Evolutionary conservation across 1,140 invertebrate genomes (phyloP).

Genomic region (Himalopsyche phryganea): DNA sequence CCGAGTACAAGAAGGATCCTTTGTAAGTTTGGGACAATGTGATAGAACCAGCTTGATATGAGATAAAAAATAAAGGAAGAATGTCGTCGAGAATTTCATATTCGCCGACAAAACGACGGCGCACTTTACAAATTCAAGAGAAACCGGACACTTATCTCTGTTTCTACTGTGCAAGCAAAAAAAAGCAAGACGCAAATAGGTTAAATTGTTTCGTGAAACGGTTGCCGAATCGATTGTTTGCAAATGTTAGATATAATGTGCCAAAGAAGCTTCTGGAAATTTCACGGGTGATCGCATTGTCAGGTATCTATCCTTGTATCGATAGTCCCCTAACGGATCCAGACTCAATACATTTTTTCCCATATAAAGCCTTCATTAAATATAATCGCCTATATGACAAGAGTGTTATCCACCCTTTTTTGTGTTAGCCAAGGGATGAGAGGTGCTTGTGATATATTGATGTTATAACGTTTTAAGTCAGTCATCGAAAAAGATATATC

Average conservation of each 20-base stretch:
- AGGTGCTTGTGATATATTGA: neutral
- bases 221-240: neutral
- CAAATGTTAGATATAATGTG: no score
- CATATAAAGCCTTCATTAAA: conserved; percentile 21
- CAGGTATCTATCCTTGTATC: conserved; percentile 14
- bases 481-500: neutral
- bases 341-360: conserved; percentile 5
- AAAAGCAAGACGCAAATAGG: neutral
- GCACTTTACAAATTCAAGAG: neutral
- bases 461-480: conserved; percentile 7
- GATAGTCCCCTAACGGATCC: neutral
- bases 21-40: conserved; percentile 26
- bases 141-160: neutral
- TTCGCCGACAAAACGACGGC: no score
- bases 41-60: conserved; percentile 7
- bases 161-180: neutral
- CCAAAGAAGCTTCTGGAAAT: neutral
- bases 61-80: conserved; percentile 15
- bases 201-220: neutral
- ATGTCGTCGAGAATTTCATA: no score
- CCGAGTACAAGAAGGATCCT: conserved; percentile 10
- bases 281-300: conserved; percentile 10
- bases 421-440: no score
- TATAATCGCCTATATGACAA: conserved; percentile 15
- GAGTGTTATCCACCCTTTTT: neutral